These are phyloP conservation scores for Liopterus haemorrhoidalis DNA, from an alignment of 2,888 invertebrate species.

Conservation along the genomic window DNA sequence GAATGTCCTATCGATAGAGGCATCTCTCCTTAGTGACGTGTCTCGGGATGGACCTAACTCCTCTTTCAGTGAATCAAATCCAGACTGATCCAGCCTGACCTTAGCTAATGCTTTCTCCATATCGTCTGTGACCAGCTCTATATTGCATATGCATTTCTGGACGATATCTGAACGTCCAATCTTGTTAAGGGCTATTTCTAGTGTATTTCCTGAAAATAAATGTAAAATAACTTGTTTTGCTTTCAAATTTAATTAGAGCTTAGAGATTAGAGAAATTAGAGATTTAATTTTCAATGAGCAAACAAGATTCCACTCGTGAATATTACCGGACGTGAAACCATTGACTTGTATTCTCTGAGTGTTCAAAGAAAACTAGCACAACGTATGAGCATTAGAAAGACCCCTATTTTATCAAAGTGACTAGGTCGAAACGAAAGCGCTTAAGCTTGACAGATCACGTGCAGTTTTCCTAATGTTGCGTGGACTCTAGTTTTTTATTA, in stretches of 20 bases:
- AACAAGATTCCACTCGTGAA: too few species aligned
- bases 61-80: constrained; percentile 65
- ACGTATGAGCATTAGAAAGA: too few species aligned
- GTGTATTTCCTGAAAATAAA: constrained; percentile 55
- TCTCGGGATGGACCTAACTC: constrained; percentile 69
- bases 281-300: too few species aligned
- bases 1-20: constrained; percentile 45
- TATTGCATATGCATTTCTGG: constrained; percentile 65
- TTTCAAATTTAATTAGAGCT: background rate
- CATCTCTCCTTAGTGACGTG: constrained; percentile 62
- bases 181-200: constrained; percentile 69
- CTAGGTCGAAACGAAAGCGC: too few species aligned
- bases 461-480: too few species aligned
- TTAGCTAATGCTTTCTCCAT: constrained; percentile 62
- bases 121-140: constrained; percentile 73
- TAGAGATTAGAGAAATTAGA: background rate
- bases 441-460: too few species aligned
- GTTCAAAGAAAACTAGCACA: too few species aligned
- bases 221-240: background rate
- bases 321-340: too few species aligned
- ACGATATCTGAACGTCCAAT: constrained; percentile 80
- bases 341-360: background rate
- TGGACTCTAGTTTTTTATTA: too few species aligned
- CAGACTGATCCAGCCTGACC: constrained; percentile 55
- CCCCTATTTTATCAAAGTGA: too few species aligned